Percentiles rank a stretch among this genome's conserved stretches.
phyloP scores from a whole-genome alignment of 2,888 invertebrate species.

The Diplazon laetatorius region DNA sequence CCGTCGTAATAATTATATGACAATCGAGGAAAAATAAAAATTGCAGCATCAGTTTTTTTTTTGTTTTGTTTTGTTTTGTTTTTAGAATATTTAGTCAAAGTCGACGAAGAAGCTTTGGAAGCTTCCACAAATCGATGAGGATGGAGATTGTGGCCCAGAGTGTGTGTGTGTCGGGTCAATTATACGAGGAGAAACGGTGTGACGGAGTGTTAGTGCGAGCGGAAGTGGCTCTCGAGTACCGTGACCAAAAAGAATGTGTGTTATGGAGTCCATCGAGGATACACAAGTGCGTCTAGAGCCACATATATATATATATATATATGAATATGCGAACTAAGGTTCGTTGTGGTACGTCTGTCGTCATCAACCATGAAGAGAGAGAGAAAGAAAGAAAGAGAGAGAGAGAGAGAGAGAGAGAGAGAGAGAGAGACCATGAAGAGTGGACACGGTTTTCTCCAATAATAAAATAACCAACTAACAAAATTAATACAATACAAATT shows the following conservation, averaged over 20 bases:
- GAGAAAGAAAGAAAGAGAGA: no score
- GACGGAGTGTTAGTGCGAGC: constrained; percentile 74
- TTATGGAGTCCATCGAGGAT: constrained; percentile 60
- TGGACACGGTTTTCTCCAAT: constrained; percentile 43
- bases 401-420: no score
- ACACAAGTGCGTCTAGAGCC: constrained; percentile 11
- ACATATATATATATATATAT: no score
- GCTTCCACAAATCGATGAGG: constrained; percentile 28
- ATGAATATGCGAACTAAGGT: constrained; percentile 58
- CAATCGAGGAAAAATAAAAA: no score
- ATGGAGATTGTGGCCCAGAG: constrained; percentile 30
- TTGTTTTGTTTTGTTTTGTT: neutral
- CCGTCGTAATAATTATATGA: no score
- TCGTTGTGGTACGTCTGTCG: constrained; percentile 57
- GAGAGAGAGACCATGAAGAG: no score
- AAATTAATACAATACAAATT: no score
- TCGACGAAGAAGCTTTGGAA: constrained; percentile 46
- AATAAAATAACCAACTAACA: constrained; percentile 39
- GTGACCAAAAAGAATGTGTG: constrained; percentile 76
- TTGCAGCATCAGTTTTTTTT: constrained; percentile 18
- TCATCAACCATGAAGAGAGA: constrained; percentile 60
- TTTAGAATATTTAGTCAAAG: constrained; percentile 50
- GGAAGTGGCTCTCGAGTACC: constrained; percentile 77
- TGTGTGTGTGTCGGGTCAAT: no score
- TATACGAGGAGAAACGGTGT: constrained; percentile 67